These are phyloP conservation scores for Urosaurus nigricauda DNA, from an alignment of 2,797 vertebrate genomes.

Conservation along the genomic window DNA sequence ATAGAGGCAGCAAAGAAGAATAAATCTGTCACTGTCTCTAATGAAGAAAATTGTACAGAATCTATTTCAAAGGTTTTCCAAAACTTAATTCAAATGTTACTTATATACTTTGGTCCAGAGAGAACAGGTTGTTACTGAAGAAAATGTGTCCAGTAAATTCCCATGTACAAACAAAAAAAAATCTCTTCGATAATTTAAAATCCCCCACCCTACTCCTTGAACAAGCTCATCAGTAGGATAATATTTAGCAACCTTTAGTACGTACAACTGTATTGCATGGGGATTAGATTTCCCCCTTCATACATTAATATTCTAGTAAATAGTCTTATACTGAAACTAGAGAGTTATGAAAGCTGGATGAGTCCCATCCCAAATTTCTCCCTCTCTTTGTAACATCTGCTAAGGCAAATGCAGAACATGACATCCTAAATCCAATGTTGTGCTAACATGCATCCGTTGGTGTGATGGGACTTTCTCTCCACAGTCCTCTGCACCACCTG, in stretches of 20 bases:
- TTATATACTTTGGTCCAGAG: slow-evolving; percentile 1
- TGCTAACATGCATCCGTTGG: too few species aligned
- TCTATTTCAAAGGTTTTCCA: slow-evolving; percentile 14
- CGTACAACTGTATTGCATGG: too few species aligned
- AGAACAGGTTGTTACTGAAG: slow-evolving; percentile 15
- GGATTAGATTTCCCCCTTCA: too few species aligned
- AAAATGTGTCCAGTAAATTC: neutral
- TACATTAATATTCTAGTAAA: too few species aligned
- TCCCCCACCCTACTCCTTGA: neutral
- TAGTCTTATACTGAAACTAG: neutral
- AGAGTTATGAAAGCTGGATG: too few species aligned
- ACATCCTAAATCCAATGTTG: too few species aligned
- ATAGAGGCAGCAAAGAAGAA: slow-evolving; percentile 59
- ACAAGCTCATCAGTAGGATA: too few species aligned
- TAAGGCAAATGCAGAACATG: neutral
- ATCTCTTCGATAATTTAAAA: neutral
- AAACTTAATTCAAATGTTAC: slow-evolving; percentile 26
- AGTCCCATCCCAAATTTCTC: neutral
- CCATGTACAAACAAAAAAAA: too few species aligned
- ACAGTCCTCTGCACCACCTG: too few species aligned
- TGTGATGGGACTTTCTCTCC: too few species aligned
- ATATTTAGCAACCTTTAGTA: too few species aligned
- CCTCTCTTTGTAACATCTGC: neutral
- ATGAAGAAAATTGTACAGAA: slow-evolving; percentile 37
- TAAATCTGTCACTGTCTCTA: slow-evolving; percentile 44